Base-by-base conservation (phyloP, 2,797 vertebrate genomes). In the Eleutherodactylus coqui region DNA sequence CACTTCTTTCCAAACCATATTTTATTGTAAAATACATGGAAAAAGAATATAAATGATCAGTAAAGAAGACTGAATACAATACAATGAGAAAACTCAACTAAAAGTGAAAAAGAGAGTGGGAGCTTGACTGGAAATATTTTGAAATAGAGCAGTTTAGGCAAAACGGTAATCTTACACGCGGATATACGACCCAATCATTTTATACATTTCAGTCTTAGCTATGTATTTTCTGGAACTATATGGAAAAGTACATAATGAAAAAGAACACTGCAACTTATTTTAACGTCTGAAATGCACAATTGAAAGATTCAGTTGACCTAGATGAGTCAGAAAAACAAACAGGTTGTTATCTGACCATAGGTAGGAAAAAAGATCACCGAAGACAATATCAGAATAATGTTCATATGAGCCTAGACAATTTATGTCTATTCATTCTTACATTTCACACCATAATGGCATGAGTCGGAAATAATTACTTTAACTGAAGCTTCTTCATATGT, bases 321-420 rank as follows among this genome's bases (percentile, higher is more conserved):
- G 38, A 79, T 79, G 77, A 79, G 77, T 79, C 77, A 79, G n/a
- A 79, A 60, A 45, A 62, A 55, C 51, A n/a, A 58, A 38, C 8
- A 24, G 29, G 21, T 78, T 36, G 27, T n/a, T 55, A 58, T 78
- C 51, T 78, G 75, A 78, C 75, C 51, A 58, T n/a, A 55, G 36
- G 29, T 21, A 5, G 34, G 49, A 38, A 55, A 77, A 76, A 64
- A 55, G 5, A 45, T 24, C 13, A 77, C 19, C 49, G 24, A 8
- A 78, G 4, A 78, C 19, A 43, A 24, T 43, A 41, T n/a, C 38
- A 72, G 19, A 77, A 34, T 36, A 55, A 55, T 55, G 21, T 14
- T 36, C 49, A 76, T 76, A 76, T 53, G 34, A 53, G 49, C 49
- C 34, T 10, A 41, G 34, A 43, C 38, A 43, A 60, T 60, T 29